Conservation (phyloP, 2,888 invertebrate genomes). For the Drosophila kambysellisi region DNA sequence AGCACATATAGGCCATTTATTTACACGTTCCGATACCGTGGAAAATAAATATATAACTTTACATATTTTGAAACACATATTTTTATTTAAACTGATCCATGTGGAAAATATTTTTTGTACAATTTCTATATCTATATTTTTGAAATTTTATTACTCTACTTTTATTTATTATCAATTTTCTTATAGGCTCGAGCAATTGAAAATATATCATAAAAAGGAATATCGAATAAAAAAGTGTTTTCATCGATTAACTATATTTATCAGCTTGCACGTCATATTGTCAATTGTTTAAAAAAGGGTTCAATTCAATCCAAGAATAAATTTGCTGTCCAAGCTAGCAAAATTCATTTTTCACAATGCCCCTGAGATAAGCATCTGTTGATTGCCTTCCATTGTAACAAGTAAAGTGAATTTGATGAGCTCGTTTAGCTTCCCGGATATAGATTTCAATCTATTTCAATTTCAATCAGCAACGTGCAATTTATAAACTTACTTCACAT, state of each 20-base stretch:
- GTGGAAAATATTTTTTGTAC: too few species aligned
- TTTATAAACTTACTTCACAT: constrained; percentile 22
- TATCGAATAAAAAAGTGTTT: neutral
- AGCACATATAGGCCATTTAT: too few species aligned
- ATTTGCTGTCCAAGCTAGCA: neutral
- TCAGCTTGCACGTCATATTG: neutral
- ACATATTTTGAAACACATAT: too few species aligned
- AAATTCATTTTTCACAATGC: neutral
- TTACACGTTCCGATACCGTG: too few species aligned
- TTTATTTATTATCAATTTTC: neutral
- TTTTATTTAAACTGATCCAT: too few species aligned
- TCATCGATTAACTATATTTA: neutral
- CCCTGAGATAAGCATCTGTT: neutral
- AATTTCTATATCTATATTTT: neutral
- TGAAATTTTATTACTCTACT: neutral
- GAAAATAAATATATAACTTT: too few species aligned
- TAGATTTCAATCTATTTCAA: constrained; percentile 11
- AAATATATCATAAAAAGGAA: neutral
- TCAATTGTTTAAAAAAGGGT: neutral
- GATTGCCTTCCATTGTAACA: constrained; percentile 17
- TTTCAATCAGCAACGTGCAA: constrained; percentile 34
- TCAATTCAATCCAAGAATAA: neutral
- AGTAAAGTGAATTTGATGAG: neutral
- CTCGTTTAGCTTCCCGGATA: constrained; percentile 14
- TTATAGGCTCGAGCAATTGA: neutral